Evolutionary conservation across 2,797 vertebrate genomes (phyloP), one percentile per base, ranked within the genome.

Genomic region (Podarcis lilfordi): DNA sequence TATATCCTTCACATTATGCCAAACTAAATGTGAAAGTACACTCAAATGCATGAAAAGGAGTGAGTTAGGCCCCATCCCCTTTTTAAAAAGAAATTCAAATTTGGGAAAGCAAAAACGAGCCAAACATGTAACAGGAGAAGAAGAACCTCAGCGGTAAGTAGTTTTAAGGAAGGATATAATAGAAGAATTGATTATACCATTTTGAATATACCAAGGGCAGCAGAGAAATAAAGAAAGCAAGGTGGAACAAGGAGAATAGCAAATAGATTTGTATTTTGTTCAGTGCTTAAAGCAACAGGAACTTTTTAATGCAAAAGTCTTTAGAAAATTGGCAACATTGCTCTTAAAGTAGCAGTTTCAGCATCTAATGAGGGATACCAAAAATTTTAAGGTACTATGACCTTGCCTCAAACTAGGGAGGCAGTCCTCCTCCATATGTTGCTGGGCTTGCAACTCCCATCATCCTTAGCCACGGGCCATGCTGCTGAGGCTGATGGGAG

Each of bases 261-360:
- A 35, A 72, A 32, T n/a, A 72, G 32, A 35, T 72, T 72, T 15
- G 15, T 72, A 72, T 72, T 72, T 35, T 32, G 15, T 35, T 35
- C 71, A 7, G 17, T 72, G 13, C n/a, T 32, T 32, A 72, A 5
- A 72, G 69, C 69, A 72, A 35, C 11, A 32, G 29, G 29, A n/a
- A n/a, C 69, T 72, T 72, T 72, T 72, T 19, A 10, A 32, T 72
- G 69, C 4, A 7, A 8, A 25, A 3, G 21, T 11, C 32, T 37
- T 84, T 40, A 32, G 1, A 37, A n/a, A 10, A 19, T 71, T 27
- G 61, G 29, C 74, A 29, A 55, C 0, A 69, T 40, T 55, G 43
- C 77, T 64, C 82, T 87, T 87, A 59, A 79, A 80, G 66, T 35
- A 69, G 45, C 85, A 83, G 21, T 37, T 66, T 71, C 45, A 37